Evolutionary conservation across 2,888 invertebrate genomes (phyloP), one percentile per base, ranked within the genome.

Genomic region (Cyrtodaria siliqua): DNA sequence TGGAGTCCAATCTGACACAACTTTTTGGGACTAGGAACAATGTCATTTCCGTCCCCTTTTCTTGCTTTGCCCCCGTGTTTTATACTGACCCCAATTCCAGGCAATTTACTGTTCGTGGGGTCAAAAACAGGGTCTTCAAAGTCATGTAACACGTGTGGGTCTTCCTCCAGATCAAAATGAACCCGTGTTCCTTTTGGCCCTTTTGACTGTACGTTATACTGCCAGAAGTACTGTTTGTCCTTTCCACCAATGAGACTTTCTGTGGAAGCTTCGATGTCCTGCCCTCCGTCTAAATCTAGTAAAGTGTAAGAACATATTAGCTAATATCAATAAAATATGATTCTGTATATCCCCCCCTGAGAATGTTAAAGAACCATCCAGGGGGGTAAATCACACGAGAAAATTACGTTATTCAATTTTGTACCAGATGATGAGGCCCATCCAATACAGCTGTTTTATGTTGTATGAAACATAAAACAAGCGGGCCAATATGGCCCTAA

Each of bases 171-270:
- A 2, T 87, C 79, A 67, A 91, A 87, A 66, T 90, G 89, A 23
- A 93, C 87, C 14, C 97, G 94, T 93, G 98, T 97, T 49, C 98
- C 98, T 94, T 99, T 98, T 4, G 99, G 98, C 1, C 99, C 98
- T 94, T 99, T 98, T 1, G 98, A 97, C 94, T 99, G 99, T 0
- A 98, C 97, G 94, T 99, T 99, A 93, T 99, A 99, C 93, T 99
- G 99, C 99, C 99, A 99, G 93, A 99, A 99, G 93, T 95, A 98
- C 77, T 90, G 91, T 69, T 90, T 89, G 64, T 89, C 88, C 67
- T 90, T 90, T 40, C 52, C 42, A 0, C 74, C 68, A 20, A 79
- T 67, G 62, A 73, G 76, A 24, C 79, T 82, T 67, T 66, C 82
- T 4, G 68, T 62, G 9, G 76, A 74, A 20, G 72, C 50, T 9